These are phyloP conservation scores for Acronicta psi DNA, from an alignment of 2,888 invertebrate genomes.

Conservation along the genomic window DNA sequence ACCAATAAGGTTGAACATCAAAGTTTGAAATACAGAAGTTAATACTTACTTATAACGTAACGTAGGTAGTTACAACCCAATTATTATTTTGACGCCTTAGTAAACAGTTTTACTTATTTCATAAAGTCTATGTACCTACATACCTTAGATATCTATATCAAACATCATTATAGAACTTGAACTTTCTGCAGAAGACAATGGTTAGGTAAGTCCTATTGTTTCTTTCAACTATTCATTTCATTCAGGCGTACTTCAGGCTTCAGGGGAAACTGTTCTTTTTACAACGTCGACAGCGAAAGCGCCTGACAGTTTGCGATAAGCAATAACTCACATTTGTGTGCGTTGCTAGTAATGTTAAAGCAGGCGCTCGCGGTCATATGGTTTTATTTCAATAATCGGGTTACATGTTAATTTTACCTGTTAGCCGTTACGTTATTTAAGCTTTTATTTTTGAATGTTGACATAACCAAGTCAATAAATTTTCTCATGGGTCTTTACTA, in stretches of 20 bases:
- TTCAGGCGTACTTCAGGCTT: slow-evolving; percentile 39
- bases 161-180: slow-evolving; percentile 12
- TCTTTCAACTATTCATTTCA: slow-evolving; percentile 40
- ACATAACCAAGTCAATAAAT: too few species aligned
- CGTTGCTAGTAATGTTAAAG: slow-evolving; percentile 52
- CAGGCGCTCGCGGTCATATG: slow-evolving; percentile 24
- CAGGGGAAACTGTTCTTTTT: slow-evolving; percentile 50
- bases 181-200: slow-evolving; percentile 34
- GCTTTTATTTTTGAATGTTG: not conserved
- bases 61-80: too few species aligned
- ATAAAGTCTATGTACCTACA: too few species aligned
- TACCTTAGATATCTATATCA: not conserved
- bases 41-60: too few species aligned
- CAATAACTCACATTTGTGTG: slow-evolving; percentile 58
- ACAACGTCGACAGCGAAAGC: slow-evolving; percentile 47
- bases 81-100: too few species aligned
- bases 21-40: too few species aligned
- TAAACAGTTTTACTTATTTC: too few species aligned
- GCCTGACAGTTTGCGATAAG: slow-evolving; percentile 71
- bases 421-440: not conserved
- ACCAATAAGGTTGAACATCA: too few species aligned
- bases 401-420: not conserved
- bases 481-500: too few species aligned
- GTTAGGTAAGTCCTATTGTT: slow-evolving; percentile 46
- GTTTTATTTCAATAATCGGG: slow-evolving; percentile 9